A percentile compares a stretch with the other conserved stretches of the same genome.
These are phyloP conservation scores for Opisthocomus hoazin DNA, from an alignment of 2,113 vertebrate genomes.

Conservation along the genomic window DNA sequence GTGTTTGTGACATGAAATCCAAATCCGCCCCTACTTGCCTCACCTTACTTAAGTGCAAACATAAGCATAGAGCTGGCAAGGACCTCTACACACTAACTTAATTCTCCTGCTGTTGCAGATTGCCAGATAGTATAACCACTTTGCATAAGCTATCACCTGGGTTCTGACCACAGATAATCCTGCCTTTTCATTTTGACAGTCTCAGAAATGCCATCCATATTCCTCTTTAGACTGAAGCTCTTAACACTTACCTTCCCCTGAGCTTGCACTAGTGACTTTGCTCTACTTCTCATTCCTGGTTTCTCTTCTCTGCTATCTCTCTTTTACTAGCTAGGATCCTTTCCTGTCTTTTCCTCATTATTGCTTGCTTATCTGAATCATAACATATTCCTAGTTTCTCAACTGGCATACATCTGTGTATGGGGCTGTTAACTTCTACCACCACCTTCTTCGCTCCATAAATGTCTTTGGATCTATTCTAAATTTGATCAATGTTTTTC, in stretches of 20 bases:
- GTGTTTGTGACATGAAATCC: background rate
- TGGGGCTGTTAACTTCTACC: background rate
- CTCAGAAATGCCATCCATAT: background rate
- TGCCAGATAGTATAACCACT: background rate
- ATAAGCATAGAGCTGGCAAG: background rate
- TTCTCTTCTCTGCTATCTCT: background rate
- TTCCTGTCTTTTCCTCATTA: background rate
- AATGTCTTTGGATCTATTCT: background rate
- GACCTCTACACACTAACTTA: background rate
- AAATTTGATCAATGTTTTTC: background rate
- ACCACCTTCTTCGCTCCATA: background rate
- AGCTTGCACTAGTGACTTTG: background rate
- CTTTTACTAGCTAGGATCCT: background rate
- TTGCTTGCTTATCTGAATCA: background rate
- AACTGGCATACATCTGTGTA: rapidly evolving
- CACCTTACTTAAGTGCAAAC: background rate
- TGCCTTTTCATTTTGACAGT: background rate
- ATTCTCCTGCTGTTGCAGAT: background rate
- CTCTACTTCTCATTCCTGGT: background rate
- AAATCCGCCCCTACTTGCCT: background rate
- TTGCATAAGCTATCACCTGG: background rate
- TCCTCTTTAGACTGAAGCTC: background rate
- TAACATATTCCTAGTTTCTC: background rate
- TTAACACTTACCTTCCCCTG: background rate
- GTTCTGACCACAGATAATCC: background rate